Evolutionary conservation across 2,797 vertebrate genomes (phyloP).

Genomic region (Heterohyrax brucei): DNA sequence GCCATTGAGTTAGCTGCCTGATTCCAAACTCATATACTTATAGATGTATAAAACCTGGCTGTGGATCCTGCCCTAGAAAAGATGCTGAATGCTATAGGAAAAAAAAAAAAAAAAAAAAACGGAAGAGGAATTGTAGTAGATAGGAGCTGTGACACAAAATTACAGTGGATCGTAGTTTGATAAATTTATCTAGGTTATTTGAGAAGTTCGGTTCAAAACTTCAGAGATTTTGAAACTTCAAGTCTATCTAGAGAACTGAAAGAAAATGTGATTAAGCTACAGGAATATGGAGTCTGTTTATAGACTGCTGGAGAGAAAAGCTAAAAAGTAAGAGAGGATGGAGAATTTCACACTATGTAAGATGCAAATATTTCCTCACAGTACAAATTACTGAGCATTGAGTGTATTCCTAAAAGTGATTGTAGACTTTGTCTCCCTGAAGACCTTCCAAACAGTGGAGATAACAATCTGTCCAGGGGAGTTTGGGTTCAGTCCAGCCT

Average conservation of each 20-base stretch:
- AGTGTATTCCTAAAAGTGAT: conserved; percentile 57
- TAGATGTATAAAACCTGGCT: conserved; percentile 55
- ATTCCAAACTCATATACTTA: conserved; percentile 47
- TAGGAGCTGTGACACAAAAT: not conserved
- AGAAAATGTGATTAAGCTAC: conserved; percentile 19
- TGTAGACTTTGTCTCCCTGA: conserved; percentile 60
- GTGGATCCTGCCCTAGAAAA: no score
- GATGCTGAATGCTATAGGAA: not conserved
- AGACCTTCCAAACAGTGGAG: conserved; percentile 49
- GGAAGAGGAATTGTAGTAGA: not conserved
- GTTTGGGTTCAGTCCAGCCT: conserved; percentile 58
- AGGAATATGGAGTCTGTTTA: not conserved
- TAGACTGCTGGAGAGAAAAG: not conserved
- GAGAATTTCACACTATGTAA: conserved; percentile 53
- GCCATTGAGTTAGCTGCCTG: conserved; percentile 90
- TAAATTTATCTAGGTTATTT: not conserved
- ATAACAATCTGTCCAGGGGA: conserved; percentile 4
- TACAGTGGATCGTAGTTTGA: not conserved
- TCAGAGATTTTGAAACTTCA: conserved; percentile 32
- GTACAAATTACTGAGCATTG: conserved; percentile 61
- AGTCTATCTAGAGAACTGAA: not conserved
- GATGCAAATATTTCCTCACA: conserved; percentile 39
- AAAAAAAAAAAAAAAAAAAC: not conserved
- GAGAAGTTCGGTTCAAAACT: not conserved
- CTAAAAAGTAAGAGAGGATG: conserved; percentile 9